These are phyloP conservation scores for Heliconius melpomene DNA, from an alignment of 1,140 invertebrate genomes.

Conservation along the genomic window DNA sequence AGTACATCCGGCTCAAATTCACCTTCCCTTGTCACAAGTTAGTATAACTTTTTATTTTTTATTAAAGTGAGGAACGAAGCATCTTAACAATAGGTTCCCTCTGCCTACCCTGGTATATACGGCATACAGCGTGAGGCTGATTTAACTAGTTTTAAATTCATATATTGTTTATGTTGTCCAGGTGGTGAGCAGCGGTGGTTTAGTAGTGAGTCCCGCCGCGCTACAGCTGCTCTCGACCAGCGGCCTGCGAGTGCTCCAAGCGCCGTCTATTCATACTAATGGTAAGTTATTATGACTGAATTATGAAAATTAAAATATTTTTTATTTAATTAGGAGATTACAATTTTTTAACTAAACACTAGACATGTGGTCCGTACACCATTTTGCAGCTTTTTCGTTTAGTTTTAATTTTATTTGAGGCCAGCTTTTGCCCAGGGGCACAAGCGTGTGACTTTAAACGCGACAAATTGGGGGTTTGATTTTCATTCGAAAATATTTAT, in stretches of 20 bases:
- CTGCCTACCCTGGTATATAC: no score
- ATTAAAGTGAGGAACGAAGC: background rate
- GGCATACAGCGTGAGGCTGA: background rate
- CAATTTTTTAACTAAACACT: no score
- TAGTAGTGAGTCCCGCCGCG: slow-evolving; percentile 68
- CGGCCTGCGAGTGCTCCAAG: slow-evolving; percentile 71
- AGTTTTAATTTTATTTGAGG: background rate
- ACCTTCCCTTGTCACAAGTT: slow-evolving; percentile 65
- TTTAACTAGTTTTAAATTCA: background rate
- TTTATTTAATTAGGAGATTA: background rate
- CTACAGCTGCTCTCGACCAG: slow-evolving; percentile 69
- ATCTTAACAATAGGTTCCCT: no score
- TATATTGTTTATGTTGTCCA: slow-evolving; percentile 35
- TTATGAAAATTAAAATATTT: no score
- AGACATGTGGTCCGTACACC: no score
- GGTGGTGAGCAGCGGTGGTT: slow-evolving; percentile 69
- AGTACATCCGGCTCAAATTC: slow-evolving; percentile 76
- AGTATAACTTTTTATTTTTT: background rate
- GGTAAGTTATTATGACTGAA: slow-evolving; percentile 41
- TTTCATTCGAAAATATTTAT: background rate
- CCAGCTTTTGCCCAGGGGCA: background rate
- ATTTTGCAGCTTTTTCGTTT: no score
- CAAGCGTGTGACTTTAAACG: background rate
- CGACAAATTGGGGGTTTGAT: background rate
- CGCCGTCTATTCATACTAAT: slow-evolving; percentile 47